A percentile compares a stretch with the other conserved stretches of the same genome.
Evolutionary conservation across 2,888 invertebrate genomes (phyloP).

Genomic region (Cremastobaeus sp.): DNA sequence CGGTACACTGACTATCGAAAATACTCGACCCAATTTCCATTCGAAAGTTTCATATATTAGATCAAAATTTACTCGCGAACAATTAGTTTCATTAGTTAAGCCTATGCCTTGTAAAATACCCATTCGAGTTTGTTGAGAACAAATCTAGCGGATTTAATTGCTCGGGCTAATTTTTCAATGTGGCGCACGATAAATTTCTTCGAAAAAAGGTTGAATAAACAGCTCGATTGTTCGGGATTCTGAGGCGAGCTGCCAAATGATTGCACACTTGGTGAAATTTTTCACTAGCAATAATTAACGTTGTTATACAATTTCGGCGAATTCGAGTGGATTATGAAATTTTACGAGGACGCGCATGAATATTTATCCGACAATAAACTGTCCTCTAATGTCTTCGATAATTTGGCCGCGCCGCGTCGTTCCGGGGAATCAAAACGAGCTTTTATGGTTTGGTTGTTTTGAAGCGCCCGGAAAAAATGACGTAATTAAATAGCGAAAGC

Average conservation of each 20-base stretch:
- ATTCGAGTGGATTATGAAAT: conserved; percentile 11
- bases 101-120: conserved; percentile 34
- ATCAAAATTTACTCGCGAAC: conserved; percentile 24
- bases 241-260: conserved; percentile 26
- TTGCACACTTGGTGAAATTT: conserved; percentile 1
- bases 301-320: conserved; percentile 11
- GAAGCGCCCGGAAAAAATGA: no score
- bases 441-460: no score
- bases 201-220: conserved; percentile 26
- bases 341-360: conserved; percentile 5
- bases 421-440: no score
- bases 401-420: no score
- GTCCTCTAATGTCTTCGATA: neutral
- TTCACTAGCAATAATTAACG: conserved; percentile 25
- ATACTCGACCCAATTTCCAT: conserved; percentile 15
- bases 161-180: conserved; percentile 36
- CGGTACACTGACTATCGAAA: neutral
- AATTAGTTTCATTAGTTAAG: conserved; percentile 40
- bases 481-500: no score
- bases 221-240: neutral
- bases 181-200: conserved; percentile 19
- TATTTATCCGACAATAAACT: neutral
- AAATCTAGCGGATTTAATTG: conserved; percentile 41
- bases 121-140: conserved; percentile 31
- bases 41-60: conserved; percentile 35